Evolutionary conservation across 2,113 vertebrate species (phyloP).

Genomic region (Gallinago media): DNA sequence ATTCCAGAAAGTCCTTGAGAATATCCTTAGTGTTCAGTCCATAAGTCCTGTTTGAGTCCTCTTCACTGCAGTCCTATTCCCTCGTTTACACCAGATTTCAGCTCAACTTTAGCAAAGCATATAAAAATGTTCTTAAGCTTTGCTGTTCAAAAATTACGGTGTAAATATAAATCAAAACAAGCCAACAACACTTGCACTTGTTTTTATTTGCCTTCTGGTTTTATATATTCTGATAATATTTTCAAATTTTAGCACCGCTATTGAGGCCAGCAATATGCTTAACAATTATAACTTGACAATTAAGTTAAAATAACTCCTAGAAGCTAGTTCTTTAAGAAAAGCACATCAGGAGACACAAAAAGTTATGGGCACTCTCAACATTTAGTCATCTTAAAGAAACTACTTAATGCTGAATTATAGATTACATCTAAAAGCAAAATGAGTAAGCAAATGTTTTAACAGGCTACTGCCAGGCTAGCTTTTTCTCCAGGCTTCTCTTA

Average conservation of each 20-base stretch:
- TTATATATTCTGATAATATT: not conserved
- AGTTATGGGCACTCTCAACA: not conserved
- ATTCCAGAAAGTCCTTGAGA: not conserved
- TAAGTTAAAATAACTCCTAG: not conserved
- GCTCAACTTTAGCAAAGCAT: not conserved
- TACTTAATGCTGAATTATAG: conserved; percentile 25
- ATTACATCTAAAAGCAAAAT: conserved; percentile 33
- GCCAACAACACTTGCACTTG: not conserved
- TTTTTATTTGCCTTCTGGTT: not conserved
- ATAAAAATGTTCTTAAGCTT: not conserved
- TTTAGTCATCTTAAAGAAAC: not conserved
- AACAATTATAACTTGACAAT: not conserved
- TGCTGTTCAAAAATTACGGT: not conserved
- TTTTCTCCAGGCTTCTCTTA: conserved; percentile 14
- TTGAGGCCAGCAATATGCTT: not conserved
- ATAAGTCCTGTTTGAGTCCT: not conserved
- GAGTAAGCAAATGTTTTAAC: conserved; percentile 30
- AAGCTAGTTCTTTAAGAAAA: not conserved
- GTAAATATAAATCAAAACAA: not conserved
- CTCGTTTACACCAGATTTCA: not conserved
- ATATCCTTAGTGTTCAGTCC: not conserved
- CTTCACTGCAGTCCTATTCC: not conserved
- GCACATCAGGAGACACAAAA: not conserved
- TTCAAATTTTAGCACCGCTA: not conserved
- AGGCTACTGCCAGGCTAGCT: not conserved